A percentile compares a stretch with the other conserved stretches of the same genome.
Conservation (phyloP, 2,113 vertebrate species). For the Macaca nemestrina region DNA sequence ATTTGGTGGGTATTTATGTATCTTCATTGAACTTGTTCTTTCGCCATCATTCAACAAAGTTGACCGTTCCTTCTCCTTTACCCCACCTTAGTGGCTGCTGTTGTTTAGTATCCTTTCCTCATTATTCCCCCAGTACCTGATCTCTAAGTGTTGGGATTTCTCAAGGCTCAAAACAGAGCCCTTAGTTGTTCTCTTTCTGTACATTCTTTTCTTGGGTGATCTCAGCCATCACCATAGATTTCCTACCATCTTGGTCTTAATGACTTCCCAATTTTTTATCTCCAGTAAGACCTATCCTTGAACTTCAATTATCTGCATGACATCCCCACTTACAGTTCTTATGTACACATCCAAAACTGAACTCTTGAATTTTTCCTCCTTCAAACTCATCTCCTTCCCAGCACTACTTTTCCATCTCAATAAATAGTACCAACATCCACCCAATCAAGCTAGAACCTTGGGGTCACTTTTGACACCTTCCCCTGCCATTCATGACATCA, state of each 20-base stretch:
- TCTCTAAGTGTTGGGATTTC: background rate
- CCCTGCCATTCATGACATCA: background rate
- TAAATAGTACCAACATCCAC: background rate
- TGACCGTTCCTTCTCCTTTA: background rate
- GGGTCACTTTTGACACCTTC: background rate
- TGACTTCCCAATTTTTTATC: conserved; percentile 10
- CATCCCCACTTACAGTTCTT: background rate
- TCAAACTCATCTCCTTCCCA: background rate
- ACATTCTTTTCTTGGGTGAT: background rate
- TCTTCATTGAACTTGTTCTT: background rate
- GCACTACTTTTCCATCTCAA: background rate
- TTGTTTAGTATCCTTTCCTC: background rate
- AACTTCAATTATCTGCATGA: background rate
- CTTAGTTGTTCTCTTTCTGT: background rate
- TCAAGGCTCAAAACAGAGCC: background rate
- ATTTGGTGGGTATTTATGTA: background rate
- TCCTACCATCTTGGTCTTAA: background rate
- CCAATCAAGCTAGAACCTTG: background rate
- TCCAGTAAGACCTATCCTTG: background rate
- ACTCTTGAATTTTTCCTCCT: background rate
- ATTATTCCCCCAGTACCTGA: background rate
- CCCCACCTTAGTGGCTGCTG: background rate
- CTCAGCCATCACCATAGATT: background rate
- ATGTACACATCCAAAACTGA: background rate
- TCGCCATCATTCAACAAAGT: background rate